Conservation (phyloP, 53 echinoderm and acorn worm genomes). For the Crossaster papposus region DNA sequence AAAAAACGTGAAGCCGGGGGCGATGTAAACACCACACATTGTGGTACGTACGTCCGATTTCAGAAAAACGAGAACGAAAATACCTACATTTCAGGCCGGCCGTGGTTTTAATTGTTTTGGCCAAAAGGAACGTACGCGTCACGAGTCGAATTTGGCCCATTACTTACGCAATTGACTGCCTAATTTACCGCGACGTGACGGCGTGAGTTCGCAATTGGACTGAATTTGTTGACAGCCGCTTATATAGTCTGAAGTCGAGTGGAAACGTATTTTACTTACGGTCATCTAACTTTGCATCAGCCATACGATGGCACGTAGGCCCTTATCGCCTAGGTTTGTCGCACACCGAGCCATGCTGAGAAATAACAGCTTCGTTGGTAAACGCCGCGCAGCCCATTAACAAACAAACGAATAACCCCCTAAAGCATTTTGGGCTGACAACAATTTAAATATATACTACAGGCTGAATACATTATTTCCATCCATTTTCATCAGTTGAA, state of each 20-base stretch:
- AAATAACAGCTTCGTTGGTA: background rate
- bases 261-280: background rate
- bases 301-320: background rate
- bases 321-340: too few species aligned
- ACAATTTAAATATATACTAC: too few species aligned
- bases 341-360: background rate
- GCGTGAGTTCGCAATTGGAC: background rate
- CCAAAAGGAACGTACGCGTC: background rate
- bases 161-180: background rate
- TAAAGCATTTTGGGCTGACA: too few species aligned
- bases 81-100: background rate
- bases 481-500: too few species aligned
- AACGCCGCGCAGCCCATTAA: background rate
- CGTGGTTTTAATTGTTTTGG: background rate
- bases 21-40: background rate
- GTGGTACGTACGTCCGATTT: conserved; percentile 1
- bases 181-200: background rate
- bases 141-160: conserved; percentile 5
- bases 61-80: background rate
- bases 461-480: too few species aligned
- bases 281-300: background rate
- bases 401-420: too few species aligned
- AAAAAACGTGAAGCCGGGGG: background rate
- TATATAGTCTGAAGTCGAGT: background rate
- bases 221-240: background rate